phyloP scores from a whole-genome alignment of 2,888 invertebrate genomes.

The Cephus runcator region DNA sequence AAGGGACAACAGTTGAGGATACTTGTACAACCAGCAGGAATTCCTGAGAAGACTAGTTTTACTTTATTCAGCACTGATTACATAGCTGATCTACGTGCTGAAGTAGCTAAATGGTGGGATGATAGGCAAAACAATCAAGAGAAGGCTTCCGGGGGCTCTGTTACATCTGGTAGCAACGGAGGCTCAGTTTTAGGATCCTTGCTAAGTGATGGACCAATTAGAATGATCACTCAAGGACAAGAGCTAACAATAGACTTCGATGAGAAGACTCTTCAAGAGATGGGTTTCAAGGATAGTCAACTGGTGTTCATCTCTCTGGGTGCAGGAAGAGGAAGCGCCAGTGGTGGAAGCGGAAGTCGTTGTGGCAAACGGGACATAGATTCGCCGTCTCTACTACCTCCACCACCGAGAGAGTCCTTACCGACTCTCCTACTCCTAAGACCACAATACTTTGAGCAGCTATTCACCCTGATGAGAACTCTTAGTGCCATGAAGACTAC shows the following conservation, averaged over 20 bases:
- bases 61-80: constrained; percentile 87
- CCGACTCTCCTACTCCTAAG: constrained; percentile 87
- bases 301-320: constrained; percentile 92
- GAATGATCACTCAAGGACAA: constrained; percentile 94
- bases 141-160: constrained; percentile 34
- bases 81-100: constrained; percentile 91
- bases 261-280: constrained; percentile 88
- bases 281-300: constrained; percentile 95
- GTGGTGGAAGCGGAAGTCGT: constrained; percentile 64
- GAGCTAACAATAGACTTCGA: constrained; percentile 93
- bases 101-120: constrained; percentile 97
- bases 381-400: constrained; percentile 87
- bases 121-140: constrained; percentile 60
- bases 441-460: constrained; percentile 89
- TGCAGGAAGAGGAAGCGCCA: constrained; percentile 71
- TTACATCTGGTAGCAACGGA: constrained; percentile 28
- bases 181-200: constrained; percentile 75
- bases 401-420: constrained; percentile 85
- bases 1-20: constrained; percentile 79
- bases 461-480: constrained; percentile 91
- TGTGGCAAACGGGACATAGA: constrained; percentile 76
- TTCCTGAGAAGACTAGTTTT: constrained; percentile 85
- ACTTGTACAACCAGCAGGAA: constrained; percentile 88
- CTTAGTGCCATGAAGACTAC: constrained; percentile 87
- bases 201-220: constrained; percentile 84